phyloP scores from a whole-genome alignment of 2,797 vertebrate genomes.

The Merluccius polli region DNA sequence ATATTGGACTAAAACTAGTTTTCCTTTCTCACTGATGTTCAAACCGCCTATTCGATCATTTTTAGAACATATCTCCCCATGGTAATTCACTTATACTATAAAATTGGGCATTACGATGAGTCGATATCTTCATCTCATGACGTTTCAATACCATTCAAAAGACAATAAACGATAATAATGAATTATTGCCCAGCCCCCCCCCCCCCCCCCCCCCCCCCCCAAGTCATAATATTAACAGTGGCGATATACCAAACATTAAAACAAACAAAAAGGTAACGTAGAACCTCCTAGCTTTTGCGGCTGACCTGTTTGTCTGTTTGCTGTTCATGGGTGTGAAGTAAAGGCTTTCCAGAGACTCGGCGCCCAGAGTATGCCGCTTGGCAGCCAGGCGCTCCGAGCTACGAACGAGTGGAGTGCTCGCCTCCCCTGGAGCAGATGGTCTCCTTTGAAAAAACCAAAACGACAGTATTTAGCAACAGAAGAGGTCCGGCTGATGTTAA shows the following conservation, averaged over 20 bases:
- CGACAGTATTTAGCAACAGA: neutral
- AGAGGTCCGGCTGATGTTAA: neutral
- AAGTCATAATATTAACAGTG: neutral
- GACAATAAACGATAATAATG: no score
- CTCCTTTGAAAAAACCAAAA: conserved; percentile 54
- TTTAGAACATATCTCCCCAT: no score
- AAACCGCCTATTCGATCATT: no score
- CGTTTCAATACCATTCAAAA: no score
- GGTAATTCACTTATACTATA: no score
- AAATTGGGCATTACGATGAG: no score
- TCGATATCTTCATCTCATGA: no score
- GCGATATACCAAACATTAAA: neutral
- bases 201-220: no score
- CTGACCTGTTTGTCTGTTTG: conserved; percentile 50
- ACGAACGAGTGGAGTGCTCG: conserved; percentile 66
- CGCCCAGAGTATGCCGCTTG: conserved; percentile 60
- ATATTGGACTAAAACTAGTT: no score
- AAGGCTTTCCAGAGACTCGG: conserved; percentile 84
- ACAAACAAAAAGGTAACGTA: neutral
- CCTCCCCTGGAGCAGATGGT: conserved; percentile 52
- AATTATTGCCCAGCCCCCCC: no score
- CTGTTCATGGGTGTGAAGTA: conserved; percentile 85
- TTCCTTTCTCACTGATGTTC: no score
- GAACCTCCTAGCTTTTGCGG: neutral
- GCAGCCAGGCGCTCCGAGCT: conserved; percentile 72